Evolutionary conservation across 2,113 vertebrate genomes (phyloP).

Genomic region (Turdus rufiventris): DNA sequence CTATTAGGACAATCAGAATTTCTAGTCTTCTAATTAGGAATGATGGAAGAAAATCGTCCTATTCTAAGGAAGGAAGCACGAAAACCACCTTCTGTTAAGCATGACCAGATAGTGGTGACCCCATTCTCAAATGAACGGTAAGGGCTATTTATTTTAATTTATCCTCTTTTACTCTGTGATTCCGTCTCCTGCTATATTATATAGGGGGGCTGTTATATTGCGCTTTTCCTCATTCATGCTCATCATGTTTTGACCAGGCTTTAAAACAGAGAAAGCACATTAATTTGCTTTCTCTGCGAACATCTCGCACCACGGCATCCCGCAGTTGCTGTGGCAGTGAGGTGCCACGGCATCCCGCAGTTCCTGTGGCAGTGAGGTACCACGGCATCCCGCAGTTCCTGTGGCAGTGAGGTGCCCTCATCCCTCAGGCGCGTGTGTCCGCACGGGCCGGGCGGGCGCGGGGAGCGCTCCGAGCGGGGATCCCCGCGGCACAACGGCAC

Average conservation of each 20-base stretch:
- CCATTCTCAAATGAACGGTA: rapidly evolving
- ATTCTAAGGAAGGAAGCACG: neutral
- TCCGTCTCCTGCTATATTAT: neutral
- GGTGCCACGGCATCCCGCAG: rapidly evolving
- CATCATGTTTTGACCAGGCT: neutral
- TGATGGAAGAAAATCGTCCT: neutral
- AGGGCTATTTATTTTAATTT: neutral
- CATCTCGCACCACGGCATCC: neutral
- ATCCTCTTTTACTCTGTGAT: no score
- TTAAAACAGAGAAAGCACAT: neutral
- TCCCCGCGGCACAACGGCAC: neutral
- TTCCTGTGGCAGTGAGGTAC: rapidly evolving
- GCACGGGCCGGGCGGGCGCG: rapidly evolving
- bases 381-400: neutral
- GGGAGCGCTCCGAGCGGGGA: neutral
- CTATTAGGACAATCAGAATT: neutral
- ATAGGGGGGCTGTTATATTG: rapidly evolving
- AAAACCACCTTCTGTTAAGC: neutral
- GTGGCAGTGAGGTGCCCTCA: rapidly evolving
- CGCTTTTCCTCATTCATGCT: neutral
- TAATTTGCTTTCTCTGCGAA: neutral
- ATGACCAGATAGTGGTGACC: rapidly evolving
- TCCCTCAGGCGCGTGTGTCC: neutral
- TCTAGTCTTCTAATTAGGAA: neutral
- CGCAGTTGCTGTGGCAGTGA: rapidly evolving